Conservation (phyloP, 1,140 invertebrate species). For the Camponotus vicinus region DNA sequence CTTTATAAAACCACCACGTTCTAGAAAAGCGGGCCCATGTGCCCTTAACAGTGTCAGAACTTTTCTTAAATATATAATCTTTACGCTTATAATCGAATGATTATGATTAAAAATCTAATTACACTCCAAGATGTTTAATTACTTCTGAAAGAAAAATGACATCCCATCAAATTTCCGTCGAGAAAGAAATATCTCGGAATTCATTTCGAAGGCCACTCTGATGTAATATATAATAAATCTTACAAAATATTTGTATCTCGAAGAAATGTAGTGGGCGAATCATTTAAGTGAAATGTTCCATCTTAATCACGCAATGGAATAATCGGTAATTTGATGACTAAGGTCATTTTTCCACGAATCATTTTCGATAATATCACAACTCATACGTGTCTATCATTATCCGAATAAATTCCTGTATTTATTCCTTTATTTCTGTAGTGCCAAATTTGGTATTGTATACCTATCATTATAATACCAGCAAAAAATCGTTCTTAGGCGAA, state of each 20-base stretch:
- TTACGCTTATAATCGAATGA: constrained; percentile 17
- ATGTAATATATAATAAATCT: not conserved
- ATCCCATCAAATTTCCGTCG: not conserved
- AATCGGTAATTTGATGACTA: constrained; percentile 18
- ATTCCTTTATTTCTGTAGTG: not conserved
- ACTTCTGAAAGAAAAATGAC: not conserved
- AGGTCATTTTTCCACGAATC: not conserved
- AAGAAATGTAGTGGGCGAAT: not conserved
- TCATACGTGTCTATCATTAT: not conserved
- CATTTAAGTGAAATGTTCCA: not conserved
- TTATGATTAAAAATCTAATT: constrained; percentile 10
- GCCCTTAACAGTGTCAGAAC: constrained; percentile 41
- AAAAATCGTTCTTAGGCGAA: not conserved
- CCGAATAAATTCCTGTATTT: not conserved
- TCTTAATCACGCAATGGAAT: constrained; percentile 7
- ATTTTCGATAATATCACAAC: not conserved
- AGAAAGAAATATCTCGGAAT: constrained; percentile 1
- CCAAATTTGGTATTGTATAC: not conserved
- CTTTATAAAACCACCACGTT: constrained; percentile 43
- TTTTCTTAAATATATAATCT: not conserved
- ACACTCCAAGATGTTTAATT: constrained; percentile 6
- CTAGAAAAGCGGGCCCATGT: constrained; percentile 53
- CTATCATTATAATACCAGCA: not conserved
- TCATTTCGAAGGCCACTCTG: not conserved
- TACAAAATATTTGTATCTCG: not conserved